Base-by-base conservation (phyloP, 37 sponge, comb jelly and placozoan genomes). In the Haliclona indistincta region DNA sequence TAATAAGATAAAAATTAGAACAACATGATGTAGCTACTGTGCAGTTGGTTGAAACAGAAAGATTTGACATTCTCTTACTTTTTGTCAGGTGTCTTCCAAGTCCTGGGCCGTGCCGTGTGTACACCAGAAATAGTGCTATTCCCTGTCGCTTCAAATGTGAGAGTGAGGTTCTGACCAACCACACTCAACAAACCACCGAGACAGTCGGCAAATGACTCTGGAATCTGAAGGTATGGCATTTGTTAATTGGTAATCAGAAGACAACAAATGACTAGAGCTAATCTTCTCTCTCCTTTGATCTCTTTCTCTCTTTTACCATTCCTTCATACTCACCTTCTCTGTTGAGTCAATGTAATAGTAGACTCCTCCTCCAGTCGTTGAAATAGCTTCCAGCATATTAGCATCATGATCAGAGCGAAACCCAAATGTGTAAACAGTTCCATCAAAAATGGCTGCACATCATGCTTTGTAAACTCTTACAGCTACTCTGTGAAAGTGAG, bases 191-290 rank as follows among this genome's bases (percentile, higher is more conserved):
- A 76, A n/a, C 95, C 95, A 29, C 95, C 95, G 5, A 95, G 86
- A 63, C 95, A 95, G 76, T 95, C 95, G 49, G 95, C 95, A 85
- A 95, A 95, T 0, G 92, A 90, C 77, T 95, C 95, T 5, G 95
- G 89, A 74, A 93, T 93, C 85, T 85, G 41, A 0, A 33, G 2
- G 52, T 91, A 61, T 43, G 86, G n/a, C n/a, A n/a, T n/a, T n/a
- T n/a, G n/a, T n/a, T n/a, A n/a, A n/a, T n/a, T n/a, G n/a, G n/a
- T n/a, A n/a, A n/a, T n/a, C n/a, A n/a, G n/a, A n/a, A n/a, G n/a
- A n/a, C n/a, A n/a, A n/a, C n/a, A n/a, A n/a, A n/a, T n/a, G n/a
- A n/a, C n/a, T n/a, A n/a, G n/a, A n/a, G n/a, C n/a, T n/a, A n/a
- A n/a, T n/a, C n/a, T n/a, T n/a, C n/a, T n/a, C n/a, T n/a, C n/a